Conservation (phyloP, 2,113 vertebrate genomes). For the Artemisiospiza belli region DNA sequence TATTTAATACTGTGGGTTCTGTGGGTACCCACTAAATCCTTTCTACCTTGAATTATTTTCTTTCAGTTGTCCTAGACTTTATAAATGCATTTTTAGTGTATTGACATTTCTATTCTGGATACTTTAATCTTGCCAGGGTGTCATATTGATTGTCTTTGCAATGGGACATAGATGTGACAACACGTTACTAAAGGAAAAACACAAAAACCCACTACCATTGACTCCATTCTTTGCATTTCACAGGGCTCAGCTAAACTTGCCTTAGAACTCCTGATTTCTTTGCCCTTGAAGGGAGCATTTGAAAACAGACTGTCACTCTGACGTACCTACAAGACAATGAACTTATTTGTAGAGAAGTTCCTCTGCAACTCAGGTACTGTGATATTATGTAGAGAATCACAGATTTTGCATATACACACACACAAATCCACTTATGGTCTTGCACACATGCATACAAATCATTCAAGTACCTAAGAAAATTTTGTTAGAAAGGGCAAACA, state of each 20-base stretch:
- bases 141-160: neutral
- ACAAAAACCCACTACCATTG: neutral
- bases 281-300: neutral
- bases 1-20: neutral
- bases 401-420: neutral
- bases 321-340: neutral
- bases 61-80: neutral
- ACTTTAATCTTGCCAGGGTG: neutral
- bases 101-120: neutral
- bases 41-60: neutral
- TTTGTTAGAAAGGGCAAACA: neutral
- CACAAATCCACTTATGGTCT: neutral
- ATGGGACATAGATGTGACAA: neutral
- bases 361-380: neutral
- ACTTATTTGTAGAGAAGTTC: neutral
- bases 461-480: neutral
- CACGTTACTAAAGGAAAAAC: neutral
- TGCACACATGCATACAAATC: neutral
- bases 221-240: neutral
- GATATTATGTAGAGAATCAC: neutral
- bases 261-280: neutral
- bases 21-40: rapidly evolving
- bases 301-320: neutral
- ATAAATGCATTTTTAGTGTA: neutral
- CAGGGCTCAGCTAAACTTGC: neutral